These are phyloP conservation scores for Lagopus muta DNA, from an alignment of 2,113 vertebrate species.

Conservation along the genomic window DNA sequence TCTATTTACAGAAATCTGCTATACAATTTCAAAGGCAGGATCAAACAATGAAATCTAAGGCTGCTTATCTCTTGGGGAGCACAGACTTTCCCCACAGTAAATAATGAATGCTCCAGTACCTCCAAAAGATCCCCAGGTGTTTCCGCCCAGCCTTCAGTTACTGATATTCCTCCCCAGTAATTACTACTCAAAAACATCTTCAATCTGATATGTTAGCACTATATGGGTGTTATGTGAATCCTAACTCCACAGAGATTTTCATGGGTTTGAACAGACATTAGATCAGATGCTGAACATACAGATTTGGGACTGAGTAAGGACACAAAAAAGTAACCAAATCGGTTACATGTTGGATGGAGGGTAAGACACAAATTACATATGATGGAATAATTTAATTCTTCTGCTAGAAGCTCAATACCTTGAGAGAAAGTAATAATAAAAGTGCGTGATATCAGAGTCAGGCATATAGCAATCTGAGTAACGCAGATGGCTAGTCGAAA, in stretches of 20 bases:
- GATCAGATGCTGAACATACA: slow-evolving; percentile 9
- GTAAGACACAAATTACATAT: not conserved
- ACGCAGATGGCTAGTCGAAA: not conserved
- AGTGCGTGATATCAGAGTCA: not conserved
- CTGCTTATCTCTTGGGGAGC: not conserved
- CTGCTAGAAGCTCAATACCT: not conserved
- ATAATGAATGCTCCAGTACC: not conserved
- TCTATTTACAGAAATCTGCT: not conserved
- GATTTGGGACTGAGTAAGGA: not conserved
- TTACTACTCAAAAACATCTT: not conserved
- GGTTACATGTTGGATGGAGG: not conserved
- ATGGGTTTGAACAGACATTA: not conserved
- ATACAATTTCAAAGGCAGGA: not conserved
- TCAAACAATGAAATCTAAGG: not conserved
- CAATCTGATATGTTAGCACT: not conserved
- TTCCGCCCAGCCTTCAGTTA: not conserved
- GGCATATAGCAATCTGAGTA: not conserved
- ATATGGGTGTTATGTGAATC: not conserved
- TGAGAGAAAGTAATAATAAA: slow-evolving; percentile 32
- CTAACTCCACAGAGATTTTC: not conserved
- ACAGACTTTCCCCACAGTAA: not conserved
- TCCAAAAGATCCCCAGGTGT: not conserved
- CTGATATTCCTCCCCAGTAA: not conserved
- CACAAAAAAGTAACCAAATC: not conserved
- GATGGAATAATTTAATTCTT: not conserved